Percentiles rank a stretch among this genome's conserved stretches.
phyloP scores from a whole-genome alignment of 2,888 invertebrate genomes.

The Willowsia nigromaculata region DNA sequence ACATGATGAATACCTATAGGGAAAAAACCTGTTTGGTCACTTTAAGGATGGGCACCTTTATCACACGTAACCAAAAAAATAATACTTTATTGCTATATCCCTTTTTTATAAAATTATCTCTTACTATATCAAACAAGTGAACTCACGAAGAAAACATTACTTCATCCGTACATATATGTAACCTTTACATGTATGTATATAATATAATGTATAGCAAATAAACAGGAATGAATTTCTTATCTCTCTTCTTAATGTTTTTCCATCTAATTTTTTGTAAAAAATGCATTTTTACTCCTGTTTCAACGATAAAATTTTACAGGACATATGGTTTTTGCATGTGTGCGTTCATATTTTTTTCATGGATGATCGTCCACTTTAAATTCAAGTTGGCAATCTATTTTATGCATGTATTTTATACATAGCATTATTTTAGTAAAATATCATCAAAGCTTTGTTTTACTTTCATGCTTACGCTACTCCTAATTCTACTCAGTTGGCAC shows the following conservation, averaged over 20 bases:
- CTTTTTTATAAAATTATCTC: background rate
- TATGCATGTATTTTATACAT: too few species aligned
- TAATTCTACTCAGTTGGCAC: too few species aligned
- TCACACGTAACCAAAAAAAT: background rate
- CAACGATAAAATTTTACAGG: background rate
- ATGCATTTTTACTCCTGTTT: background rate
- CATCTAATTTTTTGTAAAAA: background rate
- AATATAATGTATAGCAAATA: background rate
- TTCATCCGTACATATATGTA: too few species aligned
- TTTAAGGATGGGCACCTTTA: conserved; percentile 20
- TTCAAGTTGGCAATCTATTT: too few species aligned
- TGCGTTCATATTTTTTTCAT: background rate
- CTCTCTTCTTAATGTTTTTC: background rate
- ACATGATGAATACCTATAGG: background rate
- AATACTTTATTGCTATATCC: background rate
- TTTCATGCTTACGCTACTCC: too few species aligned
- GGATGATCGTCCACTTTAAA: too few species aligned
- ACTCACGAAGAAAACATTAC: too few species aligned
- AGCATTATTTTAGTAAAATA: too few species aligned
- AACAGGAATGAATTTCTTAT: background rate
- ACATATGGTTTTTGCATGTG: conserved; percentile 12
- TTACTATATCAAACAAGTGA: too few species aligned
- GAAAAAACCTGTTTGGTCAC: conserved; percentile 35
- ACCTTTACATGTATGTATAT: too few species aligned
- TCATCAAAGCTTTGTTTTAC: too few species aligned